Conservation (phyloP, 2,113 vertebrate genomes). For the Naja naja region DNA sequence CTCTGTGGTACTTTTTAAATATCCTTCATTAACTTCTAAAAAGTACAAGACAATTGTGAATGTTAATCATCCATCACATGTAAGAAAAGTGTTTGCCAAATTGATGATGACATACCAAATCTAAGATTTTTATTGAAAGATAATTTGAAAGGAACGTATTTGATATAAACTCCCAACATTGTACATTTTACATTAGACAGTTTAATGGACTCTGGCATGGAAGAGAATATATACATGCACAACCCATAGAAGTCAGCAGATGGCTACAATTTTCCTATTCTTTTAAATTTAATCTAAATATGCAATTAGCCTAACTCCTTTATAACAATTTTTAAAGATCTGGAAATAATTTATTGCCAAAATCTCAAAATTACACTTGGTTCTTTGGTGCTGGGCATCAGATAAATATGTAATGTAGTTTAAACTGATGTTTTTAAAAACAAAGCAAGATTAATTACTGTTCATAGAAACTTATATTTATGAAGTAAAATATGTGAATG, state of each 20-base stretch:
- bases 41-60: background rate
- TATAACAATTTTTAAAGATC: slow-evolving; percentile 40
- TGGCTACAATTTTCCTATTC: slow-evolving; percentile 52
- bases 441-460: slow-evolving; percentile 17
- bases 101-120: slow-evolving; percentile 27
- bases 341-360: slow-evolving; percentile 56
- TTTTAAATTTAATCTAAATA: slow-evolving; percentile 55
- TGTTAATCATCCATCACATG: background rate
- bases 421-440: slow-evolving; percentile 37
- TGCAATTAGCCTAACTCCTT: slow-evolving; percentile 31
- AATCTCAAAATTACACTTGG: slow-evolving; percentile 52
- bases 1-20: background rate
- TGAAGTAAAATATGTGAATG: background rate
- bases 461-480: slow-evolving; percentile 23
- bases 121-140: slow-evolving; percentile 32
- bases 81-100: slow-evolving; percentile 42
- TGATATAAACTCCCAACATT: slow-evolving; percentile 27
- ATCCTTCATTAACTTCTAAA: background rate
- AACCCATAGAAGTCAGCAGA: slow-evolving; percentile 13
- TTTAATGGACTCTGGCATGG: background rate
- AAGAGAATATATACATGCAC: background rate
- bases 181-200: slow-evolving; percentile 12
- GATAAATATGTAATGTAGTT: slow-evolving; percentile 49
- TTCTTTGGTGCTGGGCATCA: slow-evolving; percentile 34
- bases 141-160: slow-evolving; percentile 28